Evolutionary conservation across 2,888 invertebrate species (phyloP).

Genomic region (Heliconius sara): DNA sequence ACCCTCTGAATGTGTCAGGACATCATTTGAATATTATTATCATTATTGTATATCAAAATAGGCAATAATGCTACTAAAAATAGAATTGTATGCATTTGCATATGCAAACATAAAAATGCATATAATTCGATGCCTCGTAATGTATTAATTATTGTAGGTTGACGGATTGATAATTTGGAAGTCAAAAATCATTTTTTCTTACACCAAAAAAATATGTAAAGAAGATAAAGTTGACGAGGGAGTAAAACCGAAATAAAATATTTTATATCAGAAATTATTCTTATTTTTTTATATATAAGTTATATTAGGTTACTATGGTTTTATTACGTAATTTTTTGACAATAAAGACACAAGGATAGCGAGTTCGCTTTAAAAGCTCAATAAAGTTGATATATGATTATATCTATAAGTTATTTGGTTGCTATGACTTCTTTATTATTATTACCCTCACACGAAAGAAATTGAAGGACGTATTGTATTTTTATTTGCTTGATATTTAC

Average conservation of each 20-base stretch:
- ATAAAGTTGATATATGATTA: conserved; percentile 23
- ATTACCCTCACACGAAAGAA: conserved; percentile 9
- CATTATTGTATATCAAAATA: too few species aligned
- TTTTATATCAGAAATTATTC: background rate
- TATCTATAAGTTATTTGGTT: conserved; percentile 2
- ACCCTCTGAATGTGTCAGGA: too few species aligned
- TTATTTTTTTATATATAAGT: background rate
- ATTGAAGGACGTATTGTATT: conserved; percentile 8
- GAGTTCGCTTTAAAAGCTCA: background rate
- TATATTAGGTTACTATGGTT: background rate
- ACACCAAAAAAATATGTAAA: background rate
- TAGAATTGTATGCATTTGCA: too few species aligned
- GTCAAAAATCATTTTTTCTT: background rate
- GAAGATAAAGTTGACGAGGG: background rate
- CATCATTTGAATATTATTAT: too few species aligned
- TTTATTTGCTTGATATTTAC: conserved; percentile 1
- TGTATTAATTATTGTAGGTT: too few species aligned
- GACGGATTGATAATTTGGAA: too few species aligned
- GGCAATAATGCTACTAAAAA: too few species aligned
- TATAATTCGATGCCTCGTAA: too few species aligned
- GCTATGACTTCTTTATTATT: conserved; percentile 16
- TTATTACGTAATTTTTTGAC: too few species aligned
- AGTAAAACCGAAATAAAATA: background rate
- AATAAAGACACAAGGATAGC: too few species aligned
- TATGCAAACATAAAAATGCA: too few species aligned